Evolutionary conservation across 2,113 vertebrate genomes (phyloP).

Genomic region (Geococcyx californianus): DNA sequence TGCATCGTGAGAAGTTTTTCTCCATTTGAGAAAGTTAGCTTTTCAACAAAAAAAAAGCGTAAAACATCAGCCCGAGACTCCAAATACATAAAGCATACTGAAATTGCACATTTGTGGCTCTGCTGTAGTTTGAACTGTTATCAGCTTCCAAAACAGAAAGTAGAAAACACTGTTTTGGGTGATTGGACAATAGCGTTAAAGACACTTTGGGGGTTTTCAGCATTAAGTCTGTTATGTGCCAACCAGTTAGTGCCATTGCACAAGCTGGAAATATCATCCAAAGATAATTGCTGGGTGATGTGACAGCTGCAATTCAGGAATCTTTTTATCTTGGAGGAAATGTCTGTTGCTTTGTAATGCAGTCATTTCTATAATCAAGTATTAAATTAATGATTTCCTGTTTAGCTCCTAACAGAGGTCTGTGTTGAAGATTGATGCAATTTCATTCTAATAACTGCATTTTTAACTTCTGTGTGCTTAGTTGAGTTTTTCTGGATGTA

Average conservation of each 20-base stretch:
- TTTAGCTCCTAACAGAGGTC: slow-evolving; percentile 18
- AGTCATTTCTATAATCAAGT: slow-evolving; percentile 24
- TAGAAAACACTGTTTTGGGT: background rate
- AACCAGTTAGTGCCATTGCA: background rate
- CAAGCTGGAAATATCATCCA: background rate
- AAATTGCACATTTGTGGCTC: background rate
- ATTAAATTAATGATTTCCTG: slow-evolving; percentile 36
- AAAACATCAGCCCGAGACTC: background rate
- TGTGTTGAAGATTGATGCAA: background rate
- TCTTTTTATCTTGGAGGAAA: slow-evolving; percentile 27
- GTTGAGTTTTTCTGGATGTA: background rate
- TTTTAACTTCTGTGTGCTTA: slow-evolving; percentile 13
- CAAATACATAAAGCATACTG: background rate
- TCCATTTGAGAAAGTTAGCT: background rate
- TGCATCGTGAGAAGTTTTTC: background rate
- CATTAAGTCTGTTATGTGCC: background rate
- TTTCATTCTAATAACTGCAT: slow-evolving; percentile 5
- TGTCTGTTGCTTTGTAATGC: slow-evolving; percentile 32
- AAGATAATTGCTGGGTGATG: slow-evolving; percentile 16
- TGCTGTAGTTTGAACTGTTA: background rate
- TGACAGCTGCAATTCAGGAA: slow-evolving; percentile 32
- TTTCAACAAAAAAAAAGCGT: background rate
- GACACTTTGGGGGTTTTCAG: background rate
- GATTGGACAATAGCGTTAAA: background rate
- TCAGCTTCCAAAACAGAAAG: background rate